Conservation (phyloP, 1,140 invertebrate genomes). For the Leptopilina clavipes region DNA sequence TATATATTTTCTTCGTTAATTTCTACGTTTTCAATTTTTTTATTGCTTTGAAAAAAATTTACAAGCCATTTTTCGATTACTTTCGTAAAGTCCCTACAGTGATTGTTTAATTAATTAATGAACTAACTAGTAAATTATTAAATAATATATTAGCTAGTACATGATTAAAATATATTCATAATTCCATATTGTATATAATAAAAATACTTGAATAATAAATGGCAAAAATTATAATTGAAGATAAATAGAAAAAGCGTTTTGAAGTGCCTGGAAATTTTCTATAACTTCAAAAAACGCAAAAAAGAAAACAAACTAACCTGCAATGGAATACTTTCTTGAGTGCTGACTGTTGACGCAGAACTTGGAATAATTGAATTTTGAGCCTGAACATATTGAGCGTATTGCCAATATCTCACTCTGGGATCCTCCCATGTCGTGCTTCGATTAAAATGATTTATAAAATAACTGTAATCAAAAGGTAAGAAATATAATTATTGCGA, state of each 20-base stretch:
- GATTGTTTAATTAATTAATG: no score
- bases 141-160: no score
- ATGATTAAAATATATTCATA: no score
- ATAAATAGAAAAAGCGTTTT: constrained; percentile 52
- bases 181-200: no score
- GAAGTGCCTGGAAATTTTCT: constrained; percentile 55
- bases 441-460: constrained; percentile 84
- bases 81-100: no score
- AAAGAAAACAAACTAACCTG: constrained; percentile 72
- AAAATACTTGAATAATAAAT: no score
- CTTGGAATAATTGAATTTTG: constrained; percentile 69
- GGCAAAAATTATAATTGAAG: constrained; percentile 46
- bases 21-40: no score
- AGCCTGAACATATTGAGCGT: constrained; percentile 68
- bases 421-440: constrained; percentile 83
- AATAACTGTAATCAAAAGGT: constrained; percentile 78
- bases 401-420: constrained; percentile 77
- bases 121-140: no score
- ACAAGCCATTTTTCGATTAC: no score
- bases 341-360: constrained; percentile 72
- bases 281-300: constrained; percentile 41
- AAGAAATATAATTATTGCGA: neutral
- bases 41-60: no score
- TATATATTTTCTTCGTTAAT: constrained; percentile 48
- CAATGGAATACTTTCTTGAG: constrained; percentile 76